Base-by-base conservation (phyloP, 1,140 invertebrate species). In the fruit fly (Drosophila melanogaster) region DNA sequence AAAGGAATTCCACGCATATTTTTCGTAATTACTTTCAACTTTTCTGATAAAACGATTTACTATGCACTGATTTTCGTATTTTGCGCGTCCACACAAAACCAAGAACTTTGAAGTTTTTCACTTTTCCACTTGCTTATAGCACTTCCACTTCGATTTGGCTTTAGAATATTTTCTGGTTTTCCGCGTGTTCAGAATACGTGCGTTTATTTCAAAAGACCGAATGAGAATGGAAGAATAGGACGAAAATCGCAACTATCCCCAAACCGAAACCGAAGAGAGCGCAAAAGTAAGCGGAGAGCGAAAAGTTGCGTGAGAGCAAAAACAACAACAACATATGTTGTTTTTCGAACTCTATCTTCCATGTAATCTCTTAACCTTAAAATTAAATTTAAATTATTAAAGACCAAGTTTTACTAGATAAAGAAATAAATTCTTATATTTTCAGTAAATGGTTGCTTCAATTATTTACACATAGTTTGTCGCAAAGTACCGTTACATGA, bases 141-240 rank as follows among this genome's bases (percentile, higher is more conserved):
- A 87, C 70, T 76, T 44, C 59, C 57, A 84, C 64, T 67, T 77
- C n/a, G 50, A 67, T 40, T 77, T 66, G 43, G 54, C 59, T 58
- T 57, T 64, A 47, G 40, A 43, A 66, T 19, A 55, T 55, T 60
- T 47, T 51, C 77, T 81, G 65, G 65, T 26, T 73, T 58, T 81
- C 78, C 81, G 83, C 59, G 73, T 60, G 62, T 61, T 79, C 64
- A 77, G 51, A 73, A 69, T 79, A 76, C 86, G 81, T 85, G 81
- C 90, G 84, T 77, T 73, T 90, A 76, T 81, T 89, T 81, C 76
- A 76, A 89, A 77, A 90, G 70, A 76, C 89, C 90, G 81, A 91
- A 80, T 79, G 65, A 91, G 81, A 91, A 80, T 91, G 89, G 83
- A 47, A 57, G 73, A 49, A 77, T 76, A 87, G 83, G 83, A 87